Percentiles rank a stretch among this genome's conserved stretches.
Conservation (phyloP, 2,113 vertebrate genomes). For the Pterocles gutturalis region DNA sequence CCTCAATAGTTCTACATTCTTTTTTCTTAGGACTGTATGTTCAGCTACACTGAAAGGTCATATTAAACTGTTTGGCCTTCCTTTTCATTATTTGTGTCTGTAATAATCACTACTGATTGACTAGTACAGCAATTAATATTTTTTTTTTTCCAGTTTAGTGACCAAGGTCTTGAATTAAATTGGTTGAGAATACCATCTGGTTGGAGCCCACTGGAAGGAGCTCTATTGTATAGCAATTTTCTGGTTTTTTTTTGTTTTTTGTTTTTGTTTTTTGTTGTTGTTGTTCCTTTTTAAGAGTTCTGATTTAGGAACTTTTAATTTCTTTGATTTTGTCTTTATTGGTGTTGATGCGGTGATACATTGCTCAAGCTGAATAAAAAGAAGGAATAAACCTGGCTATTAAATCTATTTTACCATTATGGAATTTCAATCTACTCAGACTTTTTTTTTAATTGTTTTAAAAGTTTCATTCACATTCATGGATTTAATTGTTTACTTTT, state of each 20-base stretch:
- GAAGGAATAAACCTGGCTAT: not conserved
- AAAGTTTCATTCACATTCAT: not conserved
- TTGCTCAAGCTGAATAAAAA: not conserved
- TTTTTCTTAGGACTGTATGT: not conserved
- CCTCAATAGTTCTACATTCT: not conserved
- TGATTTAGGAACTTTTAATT: not conserved
- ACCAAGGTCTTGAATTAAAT: not conserved
- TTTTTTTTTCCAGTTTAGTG: not conserved
- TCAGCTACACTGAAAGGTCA: not conserved
- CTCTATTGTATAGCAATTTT: not conserved
- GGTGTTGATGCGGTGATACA: not conserved
- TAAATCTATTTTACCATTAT: not conserved
- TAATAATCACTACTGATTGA: not conserved
- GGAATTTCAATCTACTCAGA: not conserved
- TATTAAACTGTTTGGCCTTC: not conserved
- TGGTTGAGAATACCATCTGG: not conserved
- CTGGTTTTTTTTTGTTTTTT: too few relatives aligned
- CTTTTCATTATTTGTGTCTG: not conserved
- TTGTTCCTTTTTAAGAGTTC: not conserved
- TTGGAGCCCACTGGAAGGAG: not conserved
- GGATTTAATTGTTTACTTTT: not conserved
- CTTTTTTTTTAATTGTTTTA: not conserved
- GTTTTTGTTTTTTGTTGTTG: not conserved
- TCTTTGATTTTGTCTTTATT: not conserved
- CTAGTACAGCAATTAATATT: not conserved